phyloP scores from a whole-genome alignment of 2,113 vertebrate genomes.

The Rhinogobius similis region DNA sequence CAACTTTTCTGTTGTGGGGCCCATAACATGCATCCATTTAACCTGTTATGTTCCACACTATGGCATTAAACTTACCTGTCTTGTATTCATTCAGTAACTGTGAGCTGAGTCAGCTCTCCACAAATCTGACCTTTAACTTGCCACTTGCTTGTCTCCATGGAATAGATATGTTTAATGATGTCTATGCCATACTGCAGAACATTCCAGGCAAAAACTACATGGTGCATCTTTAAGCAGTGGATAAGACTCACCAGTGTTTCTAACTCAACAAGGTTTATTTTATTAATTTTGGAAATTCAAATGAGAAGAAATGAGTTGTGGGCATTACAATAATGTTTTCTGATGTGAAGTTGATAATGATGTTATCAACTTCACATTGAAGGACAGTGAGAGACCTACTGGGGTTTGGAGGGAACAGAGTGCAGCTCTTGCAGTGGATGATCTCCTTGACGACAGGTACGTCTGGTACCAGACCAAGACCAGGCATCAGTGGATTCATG shows the following conservation, averaged over 20 bases:
- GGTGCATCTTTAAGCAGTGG: no score
- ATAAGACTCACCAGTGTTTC: not conserved
- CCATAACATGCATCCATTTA: no score
- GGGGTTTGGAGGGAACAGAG: constrained; percentile 93
- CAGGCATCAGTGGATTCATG: constrained; percentile 92
- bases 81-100: no score
- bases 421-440: constrained; percentile 97
- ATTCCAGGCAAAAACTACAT: not conserved
- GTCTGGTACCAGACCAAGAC: constrained; percentile 90
- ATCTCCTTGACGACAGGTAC: constrained; percentile 91
- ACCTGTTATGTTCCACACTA: no score
- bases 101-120: no score
- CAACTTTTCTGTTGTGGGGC: no score
- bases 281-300: not conserved
- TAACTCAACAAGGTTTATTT: no score
- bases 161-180: not conserved
- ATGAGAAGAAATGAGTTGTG: not conserved
- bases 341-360: no score
- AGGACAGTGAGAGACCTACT: constrained; percentile 76
- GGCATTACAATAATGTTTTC: no score
- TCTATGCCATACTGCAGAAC: not conserved
- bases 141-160: not conserved
- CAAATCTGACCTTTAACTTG: no score
- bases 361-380: no score
- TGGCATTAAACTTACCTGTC: no score